Base-by-base conservation (phyloP, 2,797 vertebrate genomes). In the Lacerta viridis region DNA sequence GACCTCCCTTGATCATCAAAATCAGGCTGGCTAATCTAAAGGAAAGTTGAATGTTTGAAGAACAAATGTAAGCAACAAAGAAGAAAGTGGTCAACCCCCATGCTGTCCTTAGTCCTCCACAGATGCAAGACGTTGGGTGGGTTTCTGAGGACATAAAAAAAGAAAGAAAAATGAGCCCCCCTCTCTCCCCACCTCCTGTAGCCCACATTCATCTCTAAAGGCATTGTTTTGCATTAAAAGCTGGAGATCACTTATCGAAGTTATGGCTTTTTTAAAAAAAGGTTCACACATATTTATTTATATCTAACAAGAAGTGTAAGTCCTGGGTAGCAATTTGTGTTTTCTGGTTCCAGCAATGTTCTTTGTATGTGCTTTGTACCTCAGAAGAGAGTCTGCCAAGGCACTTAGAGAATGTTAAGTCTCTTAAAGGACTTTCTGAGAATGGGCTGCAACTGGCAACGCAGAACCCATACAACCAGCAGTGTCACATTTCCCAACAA, bases 341-440 rank as follows among this genome's bases (percentile, higher is more conserved):
- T 90, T 92, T 95, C 85, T 90, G 84, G 94, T 96, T 96, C 90
- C 93, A 97, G 96, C 95, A 96, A 95, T 92, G 91, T 94, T 97
- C 93, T 95, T 84, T 89, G 86, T 93, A 91, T 97, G 96, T 97
- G 96, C 96, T 97, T 95, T 96, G 95, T 96, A 97, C 93, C 94
- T 96, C 95, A 97, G 95, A 97, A 96, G 92, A 91, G 94, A 97
- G 94, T 94, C 92, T 96, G 94, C 95, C 96, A 97, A 97, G 97
- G 97, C 97, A 97, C 97, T 97, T 97, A 93, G 91, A 97, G 94
- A 95, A 97, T 9, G 7, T 94, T 85, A 94, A 95, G 94, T 96
- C 93, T 96, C 93, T 78, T 68, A 46, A 90, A 95, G 93, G 93
- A 96, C 94, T 95, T 96, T 33, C 93, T 91, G 93, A 95, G 94